These are phyloP conservation scores for Leptestheria dahalacensis DNA, from an alignment of 1,140 invertebrate species.

Conservation along the genomic window DNA sequence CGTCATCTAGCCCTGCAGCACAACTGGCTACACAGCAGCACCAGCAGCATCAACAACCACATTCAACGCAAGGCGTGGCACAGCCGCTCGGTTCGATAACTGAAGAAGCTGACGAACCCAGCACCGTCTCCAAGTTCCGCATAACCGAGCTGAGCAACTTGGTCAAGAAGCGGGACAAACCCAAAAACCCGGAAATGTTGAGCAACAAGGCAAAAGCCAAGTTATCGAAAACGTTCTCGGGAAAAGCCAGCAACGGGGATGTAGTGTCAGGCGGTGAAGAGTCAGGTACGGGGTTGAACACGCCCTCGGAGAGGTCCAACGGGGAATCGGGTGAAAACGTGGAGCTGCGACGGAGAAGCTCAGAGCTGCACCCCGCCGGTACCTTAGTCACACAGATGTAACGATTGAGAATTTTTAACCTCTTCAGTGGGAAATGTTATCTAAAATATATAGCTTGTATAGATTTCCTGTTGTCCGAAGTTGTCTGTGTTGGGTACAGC, in stretches of 20 bases:
- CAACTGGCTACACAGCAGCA: background rate
- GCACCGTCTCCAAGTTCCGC: background rate
- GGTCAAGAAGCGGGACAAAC: conserved; percentile 7
- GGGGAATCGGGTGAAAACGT: background rate
- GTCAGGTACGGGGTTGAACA: background rate
- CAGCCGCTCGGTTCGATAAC: background rate
- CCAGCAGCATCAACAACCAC: background rate
- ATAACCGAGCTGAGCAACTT: background rate
- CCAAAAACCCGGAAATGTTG: background rate
- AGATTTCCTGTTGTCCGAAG: no score
- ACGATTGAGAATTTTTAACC: no score
- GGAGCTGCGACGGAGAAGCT: conserved; percentile 1
- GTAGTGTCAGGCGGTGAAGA: background rate
- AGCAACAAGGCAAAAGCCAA: background rate
- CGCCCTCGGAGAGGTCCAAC: background rate
- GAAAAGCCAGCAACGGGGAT: background rate
- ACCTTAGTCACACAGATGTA: background rate
- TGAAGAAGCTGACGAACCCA: conserved; percentile 6
- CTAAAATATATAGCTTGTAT: no score
- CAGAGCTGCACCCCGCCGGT: background rate
- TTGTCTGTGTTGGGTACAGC: no score
- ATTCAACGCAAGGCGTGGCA: background rate
- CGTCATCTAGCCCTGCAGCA: background rate
- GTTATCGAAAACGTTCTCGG: background rate
- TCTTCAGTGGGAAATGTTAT: no score